phyloP scores from a whole-genome alignment of 1,140 invertebrate genomes.

The Neoseiulus cucumeris region DNA sequence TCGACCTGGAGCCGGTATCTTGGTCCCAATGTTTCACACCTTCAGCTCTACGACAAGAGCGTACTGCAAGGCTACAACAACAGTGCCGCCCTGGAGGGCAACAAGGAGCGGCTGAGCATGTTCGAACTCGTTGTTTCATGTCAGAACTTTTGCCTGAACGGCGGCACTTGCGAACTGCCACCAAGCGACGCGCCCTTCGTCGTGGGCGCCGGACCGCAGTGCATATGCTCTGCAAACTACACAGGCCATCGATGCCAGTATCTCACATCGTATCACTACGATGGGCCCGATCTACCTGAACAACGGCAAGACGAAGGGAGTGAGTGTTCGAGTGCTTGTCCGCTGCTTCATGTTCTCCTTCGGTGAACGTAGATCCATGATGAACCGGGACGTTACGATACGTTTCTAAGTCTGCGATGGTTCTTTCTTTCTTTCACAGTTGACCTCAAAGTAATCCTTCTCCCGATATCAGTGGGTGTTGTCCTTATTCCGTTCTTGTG shows the following conservation, averaged over 20 bases:
- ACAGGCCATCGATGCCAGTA: neutral
- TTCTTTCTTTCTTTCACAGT: neutral
- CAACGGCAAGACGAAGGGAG: neutral
- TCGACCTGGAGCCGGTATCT: conserved; percentile 10
- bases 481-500: conserved; percentile 3
- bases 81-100: conserved; percentile 1
- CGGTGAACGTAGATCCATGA: neutral
- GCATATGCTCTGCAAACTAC: neutral
- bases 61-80: conserved; percentile 6
- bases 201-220: conserved; percentile 1
- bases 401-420: neutral
- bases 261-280: conserved; percentile 3
- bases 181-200: neutral
- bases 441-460: conserved; percentile 1
- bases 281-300: neutral
- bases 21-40: neutral
- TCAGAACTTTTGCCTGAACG: conserved; percentile 5
- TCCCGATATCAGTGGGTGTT: conserved; percentile 2
- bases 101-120: neutral
- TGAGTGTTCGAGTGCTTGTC: neutral
- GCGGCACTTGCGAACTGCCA: conserved; percentile 1
- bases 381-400: neutral
- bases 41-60: conserved; percentile 3
- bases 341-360: neutral
- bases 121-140: neutral